These are phyloP conservation scores for Cebidichthys violaceus DNA, from an alignment of 2,113 vertebrate species.

Conservation along the genomic window DNA sequence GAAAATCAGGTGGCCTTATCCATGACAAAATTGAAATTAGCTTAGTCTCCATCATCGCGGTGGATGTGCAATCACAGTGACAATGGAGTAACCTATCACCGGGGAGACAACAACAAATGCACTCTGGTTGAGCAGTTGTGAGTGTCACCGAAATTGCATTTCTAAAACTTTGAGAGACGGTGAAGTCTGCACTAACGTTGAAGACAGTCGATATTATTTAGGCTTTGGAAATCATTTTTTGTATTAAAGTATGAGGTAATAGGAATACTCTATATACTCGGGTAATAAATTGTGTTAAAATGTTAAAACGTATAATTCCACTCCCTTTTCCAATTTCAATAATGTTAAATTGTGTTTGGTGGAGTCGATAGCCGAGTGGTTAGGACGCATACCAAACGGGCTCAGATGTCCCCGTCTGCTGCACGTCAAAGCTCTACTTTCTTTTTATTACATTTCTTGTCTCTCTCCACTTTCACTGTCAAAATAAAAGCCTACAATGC, in stretches of 20 bases:
- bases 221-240: constrained; percentile 9
- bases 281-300: neutral
- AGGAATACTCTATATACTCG: neutral
- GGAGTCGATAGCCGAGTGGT: too few species aligned
- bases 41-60: constrained; percentile 65
- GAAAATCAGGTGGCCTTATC: constrained; percentile 79
- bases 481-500: neutral
- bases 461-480: neutral
- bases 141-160: constrained; percentile 58
- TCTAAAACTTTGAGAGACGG: constrained; percentile 31
- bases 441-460: neutral
- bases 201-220: constrained; percentile 20
- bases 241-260: neutral
- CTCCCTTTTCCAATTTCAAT: neutral
- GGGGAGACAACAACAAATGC: constrained; percentile 69
- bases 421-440: neutral
- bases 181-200: constrained; percentile 16
- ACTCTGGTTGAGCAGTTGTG: constrained; percentile 56
- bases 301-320: neutral
- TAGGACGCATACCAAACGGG: too few species aligned
- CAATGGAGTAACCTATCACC: constrained; percentile 67
- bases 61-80: constrained; percentile 67
- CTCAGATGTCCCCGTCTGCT: too few species aligned
- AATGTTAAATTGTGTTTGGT: neutral
- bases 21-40: constrained; percentile 80